A percentile compares a stretch with the other conserved stretches of the same genome.
These are phyloP conservation scores for Hedya salicella DNA, from an alignment of 2,888 invertebrate genomes.

Conservation along the genomic window DNA sequence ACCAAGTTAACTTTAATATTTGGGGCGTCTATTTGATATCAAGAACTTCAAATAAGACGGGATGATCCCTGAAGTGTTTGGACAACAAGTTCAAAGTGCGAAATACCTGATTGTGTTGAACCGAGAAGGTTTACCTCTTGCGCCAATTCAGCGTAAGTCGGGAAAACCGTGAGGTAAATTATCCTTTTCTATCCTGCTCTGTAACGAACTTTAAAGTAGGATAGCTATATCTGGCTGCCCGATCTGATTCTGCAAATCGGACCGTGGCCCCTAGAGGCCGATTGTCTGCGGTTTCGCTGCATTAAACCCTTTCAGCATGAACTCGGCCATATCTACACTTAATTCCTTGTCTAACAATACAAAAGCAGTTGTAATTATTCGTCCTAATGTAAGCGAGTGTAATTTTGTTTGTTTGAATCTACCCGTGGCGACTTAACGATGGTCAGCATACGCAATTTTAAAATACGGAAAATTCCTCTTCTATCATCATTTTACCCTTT, in stretches of 20 bases:
- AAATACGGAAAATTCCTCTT: no score
- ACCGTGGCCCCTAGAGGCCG: constrained; percentile 56
- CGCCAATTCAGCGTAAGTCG: constrained; percentile 28
- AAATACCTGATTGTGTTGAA: constrained; percentile 39
- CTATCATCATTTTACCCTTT: no score
- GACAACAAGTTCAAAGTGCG: constrained; percentile 32
- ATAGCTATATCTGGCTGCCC: constrained; percentile 54
- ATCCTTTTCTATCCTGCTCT: constrained; percentile 27
- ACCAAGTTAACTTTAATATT: not conserved
- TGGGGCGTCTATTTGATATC: not conserved
- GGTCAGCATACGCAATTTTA: no score
- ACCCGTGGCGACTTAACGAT: no score
- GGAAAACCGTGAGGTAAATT: constrained; percentile 24
- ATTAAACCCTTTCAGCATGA: constrained; percentile 69
- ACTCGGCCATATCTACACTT: constrained; percentile 48
- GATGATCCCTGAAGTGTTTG: constrained; percentile 10
- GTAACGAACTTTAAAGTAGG: constrained; percentile 18
- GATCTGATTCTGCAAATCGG: constrained; percentile 50
- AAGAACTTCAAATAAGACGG: constrained; percentile 25
- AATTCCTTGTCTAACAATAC: constrained; percentile 37
- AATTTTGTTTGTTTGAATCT: constrained; percentile 30
- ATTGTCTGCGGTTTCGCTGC: constrained; percentile 66
- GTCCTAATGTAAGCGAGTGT: constrained; percentile 20
- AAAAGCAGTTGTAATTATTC: constrained; percentile 33
- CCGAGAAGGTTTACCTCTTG: constrained; percentile 23